A percentile compares a stretch with the other conserved stretches of the same genome.
These are phyloP conservation scores for Perodicticus potto DNA, from an alignment of 2,797 vertebrate species.

Conservation along the genomic window DNA sequence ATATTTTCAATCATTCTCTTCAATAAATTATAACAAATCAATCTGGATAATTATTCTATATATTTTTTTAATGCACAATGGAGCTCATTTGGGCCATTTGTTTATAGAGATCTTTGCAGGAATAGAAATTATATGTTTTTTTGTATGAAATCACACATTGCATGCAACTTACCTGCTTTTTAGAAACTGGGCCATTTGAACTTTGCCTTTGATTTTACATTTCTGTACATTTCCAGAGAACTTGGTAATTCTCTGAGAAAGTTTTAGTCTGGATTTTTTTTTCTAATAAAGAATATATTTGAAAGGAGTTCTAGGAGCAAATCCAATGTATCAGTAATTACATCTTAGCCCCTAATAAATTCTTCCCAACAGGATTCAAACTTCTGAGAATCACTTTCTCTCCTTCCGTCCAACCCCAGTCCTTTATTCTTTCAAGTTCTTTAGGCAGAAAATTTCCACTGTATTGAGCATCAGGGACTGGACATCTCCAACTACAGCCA, in stretches of 20 bases:
- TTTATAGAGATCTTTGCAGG: conserved; percentile 59
- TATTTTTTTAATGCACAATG: conserved; percentile 28
- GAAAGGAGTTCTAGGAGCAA: neutral
- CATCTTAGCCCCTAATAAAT: neutral
- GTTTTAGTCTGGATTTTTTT: neutral
- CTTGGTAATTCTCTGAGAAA: neutral
- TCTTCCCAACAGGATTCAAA: neutral
- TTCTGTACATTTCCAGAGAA: conserved; percentile 32
- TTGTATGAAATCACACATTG: conserved; percentile 48
- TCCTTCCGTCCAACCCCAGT: neutral
- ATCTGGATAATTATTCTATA: conserved; percentile 64
- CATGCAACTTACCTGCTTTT: neutral
- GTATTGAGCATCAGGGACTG: neutral
- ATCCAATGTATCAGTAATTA: conserved; percentile 19
- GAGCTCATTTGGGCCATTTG: conserved; percentile 53
- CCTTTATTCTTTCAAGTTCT: neutral
- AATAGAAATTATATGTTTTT: conserved; percentile 30
- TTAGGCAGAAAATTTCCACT: neutral
- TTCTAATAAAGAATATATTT: neutral
- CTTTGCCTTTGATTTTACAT: conserved; percentile 54
- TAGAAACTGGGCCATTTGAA: neutral
- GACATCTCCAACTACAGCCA: neutral
- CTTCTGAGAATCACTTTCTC: neutral
- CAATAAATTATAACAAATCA: conserved; percentile 60
- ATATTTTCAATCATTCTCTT: conserved; percentile 49